Base-by-base conservation (phyloP, 92 coral and sea anemone genomes). In the Galaxea fascicularis region DNA sequence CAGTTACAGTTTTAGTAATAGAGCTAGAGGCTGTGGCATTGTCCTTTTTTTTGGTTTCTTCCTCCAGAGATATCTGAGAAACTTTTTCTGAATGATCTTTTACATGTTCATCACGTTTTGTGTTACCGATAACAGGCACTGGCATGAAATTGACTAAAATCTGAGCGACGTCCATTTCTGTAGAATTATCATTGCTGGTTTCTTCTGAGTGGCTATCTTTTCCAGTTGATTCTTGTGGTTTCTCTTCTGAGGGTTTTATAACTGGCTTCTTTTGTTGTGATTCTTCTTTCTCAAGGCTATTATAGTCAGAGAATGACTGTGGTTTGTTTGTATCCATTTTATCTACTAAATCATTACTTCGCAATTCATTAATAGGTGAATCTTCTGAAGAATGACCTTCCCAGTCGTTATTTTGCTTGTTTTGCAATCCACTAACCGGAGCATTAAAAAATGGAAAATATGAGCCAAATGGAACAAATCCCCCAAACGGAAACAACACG, bases 151-250 rank as follows among this genome's bases (percentile, higher is more conserved):
- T 87, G 12, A 94, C 81, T 24, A 96, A 89, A 71, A 96, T 96
- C 76, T 91, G 93, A 21, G 99, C 99, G 10, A 96, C 98, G 76
- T 96, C 99, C 84, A 96, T 90, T 65, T 96, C 99, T 78, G 91
- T 86, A 30, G 94, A 94, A 24, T 65, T 76, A 20, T 64, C 70
- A 1, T 79, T 27, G 56, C 41, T 70, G 44, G 54, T 51, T 31
- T 70, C 69, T 27, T n/a, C 30, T 11, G 18, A 35, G 27, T 18
- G 17, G 69, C 77, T 82, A n/a, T 27, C 25, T 24, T 24, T 45
- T 25, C 29, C 29, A 8, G 57, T 9, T 22, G 31, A 1, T 52
- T 53, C 65, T 20, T 29, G 54, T 31, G 39, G 20, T 51, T 0
- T 22, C 51, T 27, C 53, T 17, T 63, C 73, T 57, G 52, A 57